Conservation (phyloP, 2,797 vertebrate genomes). For the Linurgus olivaceus region DNA sequence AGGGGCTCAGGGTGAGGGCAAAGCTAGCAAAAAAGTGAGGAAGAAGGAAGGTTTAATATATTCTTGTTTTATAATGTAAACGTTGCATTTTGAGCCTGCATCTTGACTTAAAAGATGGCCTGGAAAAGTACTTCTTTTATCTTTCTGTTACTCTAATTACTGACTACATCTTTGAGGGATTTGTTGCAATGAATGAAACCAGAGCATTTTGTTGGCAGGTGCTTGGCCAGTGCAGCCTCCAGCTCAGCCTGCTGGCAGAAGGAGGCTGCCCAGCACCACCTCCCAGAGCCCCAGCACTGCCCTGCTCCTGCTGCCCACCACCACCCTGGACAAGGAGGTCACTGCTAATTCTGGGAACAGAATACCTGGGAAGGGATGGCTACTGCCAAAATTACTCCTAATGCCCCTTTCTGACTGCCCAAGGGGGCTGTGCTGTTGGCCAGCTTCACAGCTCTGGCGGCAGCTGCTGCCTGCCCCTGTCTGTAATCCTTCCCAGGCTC, state of each 20-base stretch:
- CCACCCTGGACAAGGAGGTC: not conserved
- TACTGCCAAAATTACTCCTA: not conserved
- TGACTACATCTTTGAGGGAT: not conserved
- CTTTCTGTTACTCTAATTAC: not conserved
- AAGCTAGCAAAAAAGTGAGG: not conserved
- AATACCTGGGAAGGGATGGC: not conserved
- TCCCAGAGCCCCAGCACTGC: not conserved
- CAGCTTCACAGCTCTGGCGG: not conserved
- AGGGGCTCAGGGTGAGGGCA: not conserved
- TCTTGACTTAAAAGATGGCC: not conserved
- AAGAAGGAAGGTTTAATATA: not conserved
- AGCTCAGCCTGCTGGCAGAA: not conserved
- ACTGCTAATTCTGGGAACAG: not conserved
- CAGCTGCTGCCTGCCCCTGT: not conserved
- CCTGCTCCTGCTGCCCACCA: not conserved
- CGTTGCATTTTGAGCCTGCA: not conserved
- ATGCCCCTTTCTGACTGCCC: not conserved
- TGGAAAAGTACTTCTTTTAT: not conserved
- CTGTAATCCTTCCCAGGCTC: not conserved
- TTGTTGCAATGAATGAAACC: not conserved
- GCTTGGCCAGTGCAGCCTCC: fast-evolving
- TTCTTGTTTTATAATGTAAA: not conserved
- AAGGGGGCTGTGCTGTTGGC: not conserved
- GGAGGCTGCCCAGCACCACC: not conserved
- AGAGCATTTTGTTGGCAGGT: not conserved